These are phyloP conservation scores for Helicoverpa assulta DNA, from an alignment of 2,888 invertebrate species.

Conservation along the genomic window DNA sequence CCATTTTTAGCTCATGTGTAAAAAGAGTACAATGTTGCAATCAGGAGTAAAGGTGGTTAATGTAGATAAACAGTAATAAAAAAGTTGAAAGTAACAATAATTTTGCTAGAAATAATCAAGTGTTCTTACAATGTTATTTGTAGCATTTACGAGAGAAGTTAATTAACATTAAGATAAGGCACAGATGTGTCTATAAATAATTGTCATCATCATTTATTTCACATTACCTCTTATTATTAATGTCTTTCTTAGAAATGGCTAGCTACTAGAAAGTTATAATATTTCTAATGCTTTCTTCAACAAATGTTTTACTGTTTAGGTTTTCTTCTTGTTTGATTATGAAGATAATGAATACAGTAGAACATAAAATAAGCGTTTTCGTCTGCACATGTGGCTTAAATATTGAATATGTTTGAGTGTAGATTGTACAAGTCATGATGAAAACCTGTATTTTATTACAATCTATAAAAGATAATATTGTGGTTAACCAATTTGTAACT, in stretches of 20 bases:
- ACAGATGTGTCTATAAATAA: constrained; percentile 31
- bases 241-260: background rate
- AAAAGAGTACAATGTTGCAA: background rate
- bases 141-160: constrained; percentile 27
- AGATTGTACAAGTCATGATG: constrained; percentile 4
- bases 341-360: background rate
- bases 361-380: too few relatives aligned
- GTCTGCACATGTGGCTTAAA: background rate
- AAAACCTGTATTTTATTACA: background rate
- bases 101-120: constrained; percentile 8
- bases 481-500: background rate
- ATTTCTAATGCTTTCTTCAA: background rate
- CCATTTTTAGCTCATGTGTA: too few relatives aligned
- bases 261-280: background rate
- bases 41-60: background rate
- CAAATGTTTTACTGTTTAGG: background rate
- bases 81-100: constrained; percentile 5
- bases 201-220: constrained; percentile 27
- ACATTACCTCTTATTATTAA: constrained; percentile 5
- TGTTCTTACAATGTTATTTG: constrained; percentile 25
- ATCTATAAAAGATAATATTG: constrained; percentile 15
- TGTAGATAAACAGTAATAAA: background rate
- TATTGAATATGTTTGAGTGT: background rate
- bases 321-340: background rate
- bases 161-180: constrained; percentile 48